Percentiles rank a stretch among this genome's conserved stretches.
phyloP scores from a whole-genome alignment of 1,140 invertebrate genomes.

The Drosophila navojoa region DNA sequence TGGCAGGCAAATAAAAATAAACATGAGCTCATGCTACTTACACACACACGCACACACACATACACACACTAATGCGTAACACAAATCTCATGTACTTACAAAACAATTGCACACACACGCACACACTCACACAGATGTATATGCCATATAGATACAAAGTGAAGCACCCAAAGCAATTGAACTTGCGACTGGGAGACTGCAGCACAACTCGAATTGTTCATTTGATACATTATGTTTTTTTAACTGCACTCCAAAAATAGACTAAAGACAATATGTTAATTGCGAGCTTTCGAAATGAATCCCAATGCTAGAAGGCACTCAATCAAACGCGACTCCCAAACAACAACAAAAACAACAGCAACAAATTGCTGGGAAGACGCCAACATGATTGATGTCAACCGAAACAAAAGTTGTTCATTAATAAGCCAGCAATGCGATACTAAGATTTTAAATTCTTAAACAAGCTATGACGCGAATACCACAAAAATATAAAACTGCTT shows the following conservation, averaged over 20 bases:
- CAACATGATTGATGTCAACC: slow-evolving; percentile 43
- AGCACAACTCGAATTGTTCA: slow-evolving; percentile 56
- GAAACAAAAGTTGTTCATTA: slow-evolving; percentile 21
- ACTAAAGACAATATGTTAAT: slow-evolving; percentile 54
- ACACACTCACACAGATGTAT: slow-evolving; percentile 5
- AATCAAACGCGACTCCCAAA: slow-evolving; percentile 23
- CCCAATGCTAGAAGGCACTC: slow-evolving; percentile 18
- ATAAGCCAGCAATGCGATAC: slow-evolving; percentile 15
- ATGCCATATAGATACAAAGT: slow-evolving; percentile 43
- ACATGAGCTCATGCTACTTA: slow-evolving; percentile 83
- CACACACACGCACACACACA: slow-evolving; percentile 31
- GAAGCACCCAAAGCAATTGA: slow-evolving; percentile 75
- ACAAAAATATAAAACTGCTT: no score
- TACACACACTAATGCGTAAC: slow-evolving; percentile 14
- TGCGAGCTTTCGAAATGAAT: slow-evolving; percentile 21
- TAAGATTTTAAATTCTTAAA: slow-evolving; percentile 1
- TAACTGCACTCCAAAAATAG: slow-evolving; percentile 52
- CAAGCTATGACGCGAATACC: not conserved
- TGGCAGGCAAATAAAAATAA: slow-evolving; percentile 83
- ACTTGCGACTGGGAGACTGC: slow-evolving; percentile 56
- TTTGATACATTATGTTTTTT: slow-evolving; percentile 30
- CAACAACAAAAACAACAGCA: no score
- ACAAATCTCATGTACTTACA: slow-evolving; percentile 61
- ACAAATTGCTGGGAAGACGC: slow-evolving; percentile 8
- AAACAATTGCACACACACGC: slow-evolving; percentile 42